A percentile compares a stretch with the other conserved stretches of the same genome.
Conservation (phyloP, 2,113 vertebrate species). For the Herpailurus yagouaroundi region DNA sequence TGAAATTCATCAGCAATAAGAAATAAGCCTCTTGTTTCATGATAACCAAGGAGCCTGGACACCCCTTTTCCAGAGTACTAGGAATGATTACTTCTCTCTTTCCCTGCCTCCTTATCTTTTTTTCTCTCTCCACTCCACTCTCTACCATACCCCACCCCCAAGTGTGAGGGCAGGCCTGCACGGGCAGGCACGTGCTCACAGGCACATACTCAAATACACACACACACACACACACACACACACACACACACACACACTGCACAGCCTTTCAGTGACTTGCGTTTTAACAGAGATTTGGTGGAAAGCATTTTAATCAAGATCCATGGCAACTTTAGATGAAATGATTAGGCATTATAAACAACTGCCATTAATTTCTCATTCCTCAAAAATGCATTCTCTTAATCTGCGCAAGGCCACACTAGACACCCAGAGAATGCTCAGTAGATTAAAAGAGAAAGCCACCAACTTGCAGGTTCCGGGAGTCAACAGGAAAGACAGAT, state of each 20-base stretch:
- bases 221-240: not conserved
- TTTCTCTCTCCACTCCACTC: not conserved
- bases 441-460: not conserved
- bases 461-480: not conserved
- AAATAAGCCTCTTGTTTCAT: conserved; percentile 1
- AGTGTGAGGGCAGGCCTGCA: not conserved
- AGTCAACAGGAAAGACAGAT: not conserved
- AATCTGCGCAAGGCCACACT: not conserved
- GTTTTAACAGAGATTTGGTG: not conserved
- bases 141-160: not conserved
- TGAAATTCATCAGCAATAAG: conserved; percentile 43
- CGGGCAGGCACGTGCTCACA: not conserved
- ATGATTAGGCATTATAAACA: not conserved
- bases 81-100: not conserved
- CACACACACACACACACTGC: not conserved
- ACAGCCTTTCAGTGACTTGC: not conserved
- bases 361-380: not conserved
- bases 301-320: conserved; percentile 20
- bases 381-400: not conserved
- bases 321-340: not conserved
- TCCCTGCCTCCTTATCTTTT: not conserved
- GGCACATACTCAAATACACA: not conserved
- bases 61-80: conserved; percentile 9
- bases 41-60: not conserved
- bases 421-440: not conserved